Percentiles rank a stretch among this genome's conserved stretches.
Evolutionary conservation across 2,113 vertebrate genomes (phyloP).

Genomic region (Tragelaphus imberbis): DNA sequence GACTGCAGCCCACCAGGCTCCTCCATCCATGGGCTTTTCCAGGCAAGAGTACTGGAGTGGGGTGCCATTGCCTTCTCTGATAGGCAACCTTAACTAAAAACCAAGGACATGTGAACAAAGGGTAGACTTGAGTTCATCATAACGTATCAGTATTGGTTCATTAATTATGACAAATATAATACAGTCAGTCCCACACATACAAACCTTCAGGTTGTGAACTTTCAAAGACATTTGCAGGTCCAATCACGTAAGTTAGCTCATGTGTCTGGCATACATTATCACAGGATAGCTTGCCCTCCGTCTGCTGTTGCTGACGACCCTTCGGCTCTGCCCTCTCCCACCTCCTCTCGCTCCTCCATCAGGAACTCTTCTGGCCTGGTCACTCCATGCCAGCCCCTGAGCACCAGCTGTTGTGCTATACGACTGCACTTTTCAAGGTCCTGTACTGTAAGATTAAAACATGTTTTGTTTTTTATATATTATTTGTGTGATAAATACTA

Average conservation of each 20-base stretch:
- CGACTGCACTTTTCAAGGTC: neutral
- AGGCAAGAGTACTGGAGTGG: no score
- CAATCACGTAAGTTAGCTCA: neutral
- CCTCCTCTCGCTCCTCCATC: neutral
- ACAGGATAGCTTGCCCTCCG: neutral
- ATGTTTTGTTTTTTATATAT: neutral
- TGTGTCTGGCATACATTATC: neutral
- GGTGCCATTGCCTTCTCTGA: no score
- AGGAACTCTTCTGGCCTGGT: neutral
- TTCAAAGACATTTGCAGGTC: neutral
- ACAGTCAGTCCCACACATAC: neutral
- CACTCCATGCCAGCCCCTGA: neutral
- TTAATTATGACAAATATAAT: neutral
- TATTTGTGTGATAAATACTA: neutral
- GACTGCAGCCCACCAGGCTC: no score
- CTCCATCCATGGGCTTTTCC: no score
- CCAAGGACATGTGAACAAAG: neutral
- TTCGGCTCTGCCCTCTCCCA: neutral
- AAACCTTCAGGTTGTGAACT: neutral
- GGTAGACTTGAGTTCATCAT: neutral
- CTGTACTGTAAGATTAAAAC: neutral
- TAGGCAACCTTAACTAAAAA: neutral
- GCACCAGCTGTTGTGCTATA: neutral
- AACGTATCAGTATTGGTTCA: neutral
- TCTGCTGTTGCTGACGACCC: neutral